These are phyloP conservation scores for Junonia oenone DNA, from an alignment of 2,888 invertebrate species.

Conservation along the genomic window DNA sequence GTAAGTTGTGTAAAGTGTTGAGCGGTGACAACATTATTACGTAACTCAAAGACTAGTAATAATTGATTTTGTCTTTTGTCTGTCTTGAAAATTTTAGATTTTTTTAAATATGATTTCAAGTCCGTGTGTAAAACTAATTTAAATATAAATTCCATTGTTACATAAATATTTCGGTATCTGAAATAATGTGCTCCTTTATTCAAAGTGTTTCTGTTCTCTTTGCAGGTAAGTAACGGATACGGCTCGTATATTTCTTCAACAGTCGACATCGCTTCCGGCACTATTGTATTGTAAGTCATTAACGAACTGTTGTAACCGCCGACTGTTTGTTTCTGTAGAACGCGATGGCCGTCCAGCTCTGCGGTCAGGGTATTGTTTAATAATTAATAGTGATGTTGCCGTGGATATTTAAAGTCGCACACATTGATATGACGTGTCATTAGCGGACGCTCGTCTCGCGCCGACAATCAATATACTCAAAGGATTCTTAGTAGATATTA, in stretches of 20 bases:
- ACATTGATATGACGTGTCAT: neutral
- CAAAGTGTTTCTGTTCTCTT: neutral
- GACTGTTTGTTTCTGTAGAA: neutral
- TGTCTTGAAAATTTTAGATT: no score
- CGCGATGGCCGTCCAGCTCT: neutral
- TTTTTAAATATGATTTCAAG: no score
- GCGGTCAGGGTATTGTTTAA: neutral
- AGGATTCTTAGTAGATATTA: no score
- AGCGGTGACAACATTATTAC: no score
- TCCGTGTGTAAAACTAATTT: neutral
- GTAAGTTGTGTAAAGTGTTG: no score
- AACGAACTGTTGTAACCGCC: neutral
- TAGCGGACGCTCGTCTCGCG: neutral
- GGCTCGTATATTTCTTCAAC: neutral
- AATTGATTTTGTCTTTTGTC: neutral
- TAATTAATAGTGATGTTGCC: neutral
- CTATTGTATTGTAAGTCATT: conserved; percentile 6
- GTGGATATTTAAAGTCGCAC: neutral
- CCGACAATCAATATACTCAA: no score
- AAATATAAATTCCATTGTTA: neutral
- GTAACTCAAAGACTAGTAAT: no score
- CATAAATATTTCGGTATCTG: neutral
- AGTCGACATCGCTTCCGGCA: neutral
- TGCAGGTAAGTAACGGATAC: conserved; percentile 2
- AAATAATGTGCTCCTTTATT: neutral